Evolutionary conservation across 2,888 invertebrate species (phyloP).

Genomic region (Stenolophus ochropezus): DNA sequence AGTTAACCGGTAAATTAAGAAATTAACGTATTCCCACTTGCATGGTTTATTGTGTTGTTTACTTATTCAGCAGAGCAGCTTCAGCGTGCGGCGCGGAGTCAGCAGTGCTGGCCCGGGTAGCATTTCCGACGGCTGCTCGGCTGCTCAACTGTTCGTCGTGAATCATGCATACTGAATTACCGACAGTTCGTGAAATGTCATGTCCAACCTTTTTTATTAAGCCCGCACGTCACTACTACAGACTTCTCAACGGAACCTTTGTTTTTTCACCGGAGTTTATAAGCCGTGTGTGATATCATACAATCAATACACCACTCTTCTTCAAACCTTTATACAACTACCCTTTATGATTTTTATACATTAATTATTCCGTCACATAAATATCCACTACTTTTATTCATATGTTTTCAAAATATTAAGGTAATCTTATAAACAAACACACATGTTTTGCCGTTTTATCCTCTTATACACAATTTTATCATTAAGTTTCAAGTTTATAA

Average conservation of each 20-base stretch:
- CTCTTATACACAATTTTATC: no score
- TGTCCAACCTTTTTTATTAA: constrained; percentile 66
- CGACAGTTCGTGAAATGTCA: constrained; percentile 71
- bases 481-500: no score
- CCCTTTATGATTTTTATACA: constrained; percentile 2
- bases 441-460: no score
- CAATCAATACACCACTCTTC: constrained; percentile 7
- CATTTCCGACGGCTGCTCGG: constrained; percentile 25
- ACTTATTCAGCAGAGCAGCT: constrained; percentile 69
- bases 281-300: constrained; percentile 36
- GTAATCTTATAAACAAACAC: no score
- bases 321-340: neutral
- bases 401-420: no score
- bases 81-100: neutral
- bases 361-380: neutral
- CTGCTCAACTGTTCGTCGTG: constrained; percentile 63
- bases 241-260: constrained; percentile 60
- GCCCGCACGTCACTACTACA: constrained; percentile 62
- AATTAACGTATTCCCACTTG: constrained; percentile 74
- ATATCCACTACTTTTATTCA: no score
- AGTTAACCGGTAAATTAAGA: constrained; percentile 69
- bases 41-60: constrained; percentile 72
- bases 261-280: constrained; percentile 49
- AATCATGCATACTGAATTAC: constrained; percentile 72
- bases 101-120: constrained; percentile 17